A percentile compares a stretch with the other conserved stretches of the same genome.
phyloP scores from a whole-genome alignment of 2,113 vertebrate genomes.

The Cynocephalus volans region DNA sequence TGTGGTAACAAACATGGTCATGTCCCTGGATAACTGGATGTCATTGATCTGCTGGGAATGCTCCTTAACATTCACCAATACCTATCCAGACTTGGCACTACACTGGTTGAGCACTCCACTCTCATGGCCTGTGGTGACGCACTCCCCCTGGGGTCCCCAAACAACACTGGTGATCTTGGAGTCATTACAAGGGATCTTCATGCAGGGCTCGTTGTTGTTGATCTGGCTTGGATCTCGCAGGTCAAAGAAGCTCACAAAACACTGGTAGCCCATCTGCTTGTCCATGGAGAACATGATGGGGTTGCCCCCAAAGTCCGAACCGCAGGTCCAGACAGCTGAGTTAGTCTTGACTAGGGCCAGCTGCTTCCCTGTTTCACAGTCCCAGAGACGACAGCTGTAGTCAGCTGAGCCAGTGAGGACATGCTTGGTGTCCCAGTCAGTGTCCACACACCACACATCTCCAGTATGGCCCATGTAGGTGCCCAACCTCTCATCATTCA shows the following conservation, averaged over 20 bases:
- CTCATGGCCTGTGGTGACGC: conserved; percentile 95
- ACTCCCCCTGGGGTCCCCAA: conserved; percentile 96
- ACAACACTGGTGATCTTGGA: conserved; percentile 97
- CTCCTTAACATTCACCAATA: conserved; percentile 93
- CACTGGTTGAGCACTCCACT: conserved; percentile 96
- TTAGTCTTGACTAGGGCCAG: conserved; percentile 95
- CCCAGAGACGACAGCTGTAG: conserved; percentile 98
- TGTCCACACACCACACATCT: conserved; percentile 98
- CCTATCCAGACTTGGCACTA: conserved; percentile 96
- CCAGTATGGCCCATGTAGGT: conserved; percentile 98
- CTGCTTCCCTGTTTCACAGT: conserved; percentile 97
- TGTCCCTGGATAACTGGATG: conserved; percentile 96
- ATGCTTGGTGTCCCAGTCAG: conserved; percentile 98
- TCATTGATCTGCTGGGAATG: conserved; percentile 97
- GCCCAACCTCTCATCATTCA: conserved; percentile 97
- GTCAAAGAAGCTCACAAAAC: conserved; percentile 95
- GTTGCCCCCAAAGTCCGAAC: conserved; percentile 97
- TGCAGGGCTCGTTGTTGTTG: conserved; percentile 95
- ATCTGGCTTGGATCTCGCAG: conserved; percentile 95
- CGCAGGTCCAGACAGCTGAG: conserved; percentile 95
- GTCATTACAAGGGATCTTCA: conserved; percentile 94
- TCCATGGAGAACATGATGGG: conserved; percentile 99
- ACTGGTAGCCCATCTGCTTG: conserved; percentile 99
- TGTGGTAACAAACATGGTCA: conserved; percentile 96
- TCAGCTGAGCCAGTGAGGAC: conserved; percentile 98